These are phyloP conservation scores for Peromyscus aztecus DNA, from an alignment of 2,797 vertebrate genomes.

Conservation along the genomic window DNA sequence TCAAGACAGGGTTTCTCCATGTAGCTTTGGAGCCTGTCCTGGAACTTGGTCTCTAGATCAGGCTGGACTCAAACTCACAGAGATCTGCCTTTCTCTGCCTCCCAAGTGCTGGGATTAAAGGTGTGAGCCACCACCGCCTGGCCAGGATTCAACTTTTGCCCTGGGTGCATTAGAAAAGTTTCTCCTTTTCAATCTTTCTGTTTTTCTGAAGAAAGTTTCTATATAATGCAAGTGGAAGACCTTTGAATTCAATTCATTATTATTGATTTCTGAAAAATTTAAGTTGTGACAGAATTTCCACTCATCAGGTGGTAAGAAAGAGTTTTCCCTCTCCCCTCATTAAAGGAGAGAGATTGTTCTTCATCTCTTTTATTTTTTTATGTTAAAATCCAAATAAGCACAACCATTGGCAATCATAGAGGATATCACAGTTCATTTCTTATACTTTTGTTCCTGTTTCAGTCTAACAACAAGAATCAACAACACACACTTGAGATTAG, in stretches of 20 bases:
- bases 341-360: not conserved
- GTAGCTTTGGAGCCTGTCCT: too few relatives aligned
- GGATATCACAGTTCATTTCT: not conserved
- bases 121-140: too few relatives aligned
- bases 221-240: not conserved
- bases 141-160: not conserved
- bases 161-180: not conserved
- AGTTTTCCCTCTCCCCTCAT: not conserved
- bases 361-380: constrained; percentile 3
- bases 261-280: not conserved
- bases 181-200: not conserved
- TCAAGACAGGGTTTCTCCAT: too few relatives aligned
- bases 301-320: not conserved
- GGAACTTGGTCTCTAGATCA: too few relatives aligned
- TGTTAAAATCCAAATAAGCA: not conserved
- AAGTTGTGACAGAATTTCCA: not conserved
- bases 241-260: not conserved
- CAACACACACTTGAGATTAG: not conserved
- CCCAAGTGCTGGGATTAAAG: too few relatives aligned
- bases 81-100: too few relatives aligned
- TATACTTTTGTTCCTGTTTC: not conserved
- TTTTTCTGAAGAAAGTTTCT: not conserved
- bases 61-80: too few relatives aligned
- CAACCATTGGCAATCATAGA: not conserved
- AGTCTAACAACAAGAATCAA: not conserved